Evolutionary conservation across 2,888 invertebrate species (phyloP).

Genomic region (Chrysodeixis includens): DNA sequence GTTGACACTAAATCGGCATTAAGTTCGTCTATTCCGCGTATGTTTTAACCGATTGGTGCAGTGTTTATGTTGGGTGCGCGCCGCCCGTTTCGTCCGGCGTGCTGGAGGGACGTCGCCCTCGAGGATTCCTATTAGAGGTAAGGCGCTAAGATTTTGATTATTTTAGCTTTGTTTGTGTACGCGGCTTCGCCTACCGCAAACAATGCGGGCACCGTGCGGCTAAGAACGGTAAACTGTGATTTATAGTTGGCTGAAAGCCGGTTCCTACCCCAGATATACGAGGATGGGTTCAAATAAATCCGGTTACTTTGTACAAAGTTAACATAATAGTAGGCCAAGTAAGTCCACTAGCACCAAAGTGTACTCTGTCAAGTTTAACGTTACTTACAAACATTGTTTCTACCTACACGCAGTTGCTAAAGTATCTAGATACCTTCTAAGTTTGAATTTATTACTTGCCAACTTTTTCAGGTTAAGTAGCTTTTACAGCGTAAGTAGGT

Average conservation of each 20-base stretch:
- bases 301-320: conserved; percentile 59
- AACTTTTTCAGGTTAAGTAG: not conserved
- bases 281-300: conserved; percentile 66
- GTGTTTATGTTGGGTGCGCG: conserved; percentile 88
- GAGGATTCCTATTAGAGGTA: conserved; percentile 83
- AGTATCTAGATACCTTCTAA: not conserved
- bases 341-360: not conserved
- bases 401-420: not conserved
- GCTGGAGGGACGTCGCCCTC: conserved; percentile 87
- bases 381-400: not conserved
- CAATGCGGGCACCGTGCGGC: conserved; percentile 37
- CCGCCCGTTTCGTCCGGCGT: conserved; percentile 81
- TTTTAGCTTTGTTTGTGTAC: conserved; percentile 66
- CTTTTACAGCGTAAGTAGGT: not conserved
- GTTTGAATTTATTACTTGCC: not conserved
- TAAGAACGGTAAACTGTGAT: conserved; percentile 43
- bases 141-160: conserved; percentile 69
- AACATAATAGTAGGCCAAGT: conserved; percentile 7
- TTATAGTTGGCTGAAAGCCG: conserved; percentile 67
- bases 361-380: not conserved
- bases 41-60: conserved; percentile 82
- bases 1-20: conserved; percentile 65
- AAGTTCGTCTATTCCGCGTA: conserved; percentile 69
- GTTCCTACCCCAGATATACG: conserved; percentile 64
- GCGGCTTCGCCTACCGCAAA: conserved; percentile 34